phyloP scores from a whole-genome alignment of 2,888 invertebrate genomes.

The Selenia dentaria region DNA sequence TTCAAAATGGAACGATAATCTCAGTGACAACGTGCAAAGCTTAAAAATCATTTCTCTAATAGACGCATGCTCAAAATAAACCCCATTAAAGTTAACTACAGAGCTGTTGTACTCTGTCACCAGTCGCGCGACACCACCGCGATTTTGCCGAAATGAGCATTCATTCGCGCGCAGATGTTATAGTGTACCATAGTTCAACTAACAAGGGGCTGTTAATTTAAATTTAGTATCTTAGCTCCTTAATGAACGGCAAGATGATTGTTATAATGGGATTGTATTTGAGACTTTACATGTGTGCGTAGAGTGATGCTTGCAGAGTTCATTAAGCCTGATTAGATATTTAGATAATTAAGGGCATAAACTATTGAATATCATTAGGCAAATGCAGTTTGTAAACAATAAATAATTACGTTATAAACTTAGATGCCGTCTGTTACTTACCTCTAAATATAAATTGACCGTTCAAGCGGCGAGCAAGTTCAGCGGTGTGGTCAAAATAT shows the following conservation, averaged over 20 bases:
- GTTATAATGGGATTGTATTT: conserved; percentile 78
- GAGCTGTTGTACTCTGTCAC: conserved; percentile 21
- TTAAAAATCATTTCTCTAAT: no score
- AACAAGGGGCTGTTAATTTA: conserved; percentile 83
- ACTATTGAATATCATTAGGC: background rate
- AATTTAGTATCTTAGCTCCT: conserved; percentile 81
- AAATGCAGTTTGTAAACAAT: background rate
- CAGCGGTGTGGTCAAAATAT: no score
- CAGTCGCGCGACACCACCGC: conserved; percentile 40
- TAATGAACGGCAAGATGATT: conserved; percentile 83
- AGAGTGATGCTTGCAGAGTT: conserved; percentile 34
- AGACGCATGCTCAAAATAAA: conserved; percentile 17
- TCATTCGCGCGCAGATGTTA: conserved; percentile 65
- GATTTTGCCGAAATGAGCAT: conserved; percentile 75
- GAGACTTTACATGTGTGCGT: conserved; percentile 30
- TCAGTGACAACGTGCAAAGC: no score
- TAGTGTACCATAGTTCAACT: conserved; percentile 70
- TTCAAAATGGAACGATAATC: no score
- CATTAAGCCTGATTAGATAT: conserved; percentile 30
- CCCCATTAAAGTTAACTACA: conserved; percentile 20
- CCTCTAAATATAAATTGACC: no score
- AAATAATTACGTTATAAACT: no score
- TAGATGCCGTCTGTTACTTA: no score
- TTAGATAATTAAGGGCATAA: conserved; percentile 5
- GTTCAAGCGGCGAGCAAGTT: no score